A percentile compares a stretch with the other conserved stretches of the same genome.
Conservation (phyloP, 35 echinoderm and acorn worm genomes). For the Apostichopus parvimensis region DNA sequence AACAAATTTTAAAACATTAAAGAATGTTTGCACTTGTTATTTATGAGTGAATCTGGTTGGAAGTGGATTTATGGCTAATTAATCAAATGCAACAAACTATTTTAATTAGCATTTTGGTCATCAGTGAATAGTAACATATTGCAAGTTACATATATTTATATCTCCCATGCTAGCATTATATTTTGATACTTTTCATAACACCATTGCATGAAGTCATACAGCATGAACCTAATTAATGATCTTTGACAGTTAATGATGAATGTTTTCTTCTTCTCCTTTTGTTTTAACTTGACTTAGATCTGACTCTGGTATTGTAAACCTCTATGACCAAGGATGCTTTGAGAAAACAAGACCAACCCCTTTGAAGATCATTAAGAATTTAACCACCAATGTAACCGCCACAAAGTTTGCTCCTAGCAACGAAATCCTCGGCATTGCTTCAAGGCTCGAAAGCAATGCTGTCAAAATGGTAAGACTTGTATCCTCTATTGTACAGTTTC, state of each 20-base stretch:
- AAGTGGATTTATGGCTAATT: too few species aligned
- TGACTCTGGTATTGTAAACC: slow-evolving; percentile 91
- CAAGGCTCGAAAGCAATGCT: slow-evolving; percentile 56
- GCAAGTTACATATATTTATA: too few species aligned
- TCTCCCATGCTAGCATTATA: too few species aligned
- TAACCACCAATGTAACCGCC: slow-evolving; percentile 72
- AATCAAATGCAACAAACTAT: too few species aligned
- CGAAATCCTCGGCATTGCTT: slow-evolving; percentile 81
- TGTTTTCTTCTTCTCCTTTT: neutral
- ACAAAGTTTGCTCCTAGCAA: slow-evolving; percentile 80
- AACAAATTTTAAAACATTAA: too few species aligned
- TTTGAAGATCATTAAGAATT: slow-evolving; percentile 70
- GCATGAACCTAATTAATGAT: neutral
- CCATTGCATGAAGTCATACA: neutral
- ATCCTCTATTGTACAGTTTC: neutral
- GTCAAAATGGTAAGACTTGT: slow-evolving; percentile 80
- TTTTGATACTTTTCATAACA: neutral
- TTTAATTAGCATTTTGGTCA: too few species aligned
- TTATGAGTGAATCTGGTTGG: too few species aligned
- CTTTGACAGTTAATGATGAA: too few species aligned
- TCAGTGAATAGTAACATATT: too few species aligned
- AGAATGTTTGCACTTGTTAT: too few species aligned
- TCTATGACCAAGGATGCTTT: slow-evolving; percentile 76
- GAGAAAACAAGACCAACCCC: slow-evolving; percentile 63
- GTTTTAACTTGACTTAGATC: slow-evolving; percentile 52